These are phyloP conservation scores for Rhimphoctona megacephalus DNA, from an alignment of 2,888 invertebrate genomes.

Conservation along the genomic window DNA sequence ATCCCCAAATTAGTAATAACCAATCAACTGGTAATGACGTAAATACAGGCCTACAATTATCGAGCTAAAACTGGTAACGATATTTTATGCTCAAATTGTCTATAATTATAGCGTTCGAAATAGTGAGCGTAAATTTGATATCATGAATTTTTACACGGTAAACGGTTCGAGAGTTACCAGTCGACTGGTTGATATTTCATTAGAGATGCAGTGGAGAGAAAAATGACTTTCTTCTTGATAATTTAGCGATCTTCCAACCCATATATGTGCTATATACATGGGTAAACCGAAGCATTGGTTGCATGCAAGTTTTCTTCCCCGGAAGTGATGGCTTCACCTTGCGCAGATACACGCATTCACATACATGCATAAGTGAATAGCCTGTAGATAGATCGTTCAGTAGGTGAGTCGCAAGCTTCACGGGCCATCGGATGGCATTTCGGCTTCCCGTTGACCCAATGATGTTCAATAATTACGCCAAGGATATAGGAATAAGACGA, in stretches of 20 bases:
- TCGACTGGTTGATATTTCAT: not conserved
- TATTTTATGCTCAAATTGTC: not conserved
- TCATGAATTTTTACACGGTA: not conserved
- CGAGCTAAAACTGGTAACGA: not conserved
- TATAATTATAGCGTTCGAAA: not conserved
- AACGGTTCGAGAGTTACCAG: too few species aligned
- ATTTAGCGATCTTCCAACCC: not conserved
- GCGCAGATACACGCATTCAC: not conserved
- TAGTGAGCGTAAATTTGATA: not conserved
- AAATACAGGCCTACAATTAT: not conserved
- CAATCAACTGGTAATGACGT: not conserved
- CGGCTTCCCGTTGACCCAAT: conserved; percentile 57
- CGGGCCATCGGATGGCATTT: conserved; percentile 44
- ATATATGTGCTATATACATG: not conserved
- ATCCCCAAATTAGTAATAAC: not conserved
- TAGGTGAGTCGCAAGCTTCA: conserved; percentile 44
- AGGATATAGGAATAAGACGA: conserved; percentile 22
- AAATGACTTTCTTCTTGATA: not conserved
- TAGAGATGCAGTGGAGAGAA: not conserved
- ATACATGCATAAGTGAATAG: not conserved
- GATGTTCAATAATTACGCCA: conserved; percentile 46
- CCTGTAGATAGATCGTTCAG: not conserved
- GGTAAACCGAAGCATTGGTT: conserved; percentile 8
- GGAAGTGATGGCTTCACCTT: conserved; percentile 38
- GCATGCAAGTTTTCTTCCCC: conserved; percentile 15